Evolutionary conservation across 2,797 vertebrate species (phyloP).

Genomic region (Pogonophryne albipinna): DNA sequence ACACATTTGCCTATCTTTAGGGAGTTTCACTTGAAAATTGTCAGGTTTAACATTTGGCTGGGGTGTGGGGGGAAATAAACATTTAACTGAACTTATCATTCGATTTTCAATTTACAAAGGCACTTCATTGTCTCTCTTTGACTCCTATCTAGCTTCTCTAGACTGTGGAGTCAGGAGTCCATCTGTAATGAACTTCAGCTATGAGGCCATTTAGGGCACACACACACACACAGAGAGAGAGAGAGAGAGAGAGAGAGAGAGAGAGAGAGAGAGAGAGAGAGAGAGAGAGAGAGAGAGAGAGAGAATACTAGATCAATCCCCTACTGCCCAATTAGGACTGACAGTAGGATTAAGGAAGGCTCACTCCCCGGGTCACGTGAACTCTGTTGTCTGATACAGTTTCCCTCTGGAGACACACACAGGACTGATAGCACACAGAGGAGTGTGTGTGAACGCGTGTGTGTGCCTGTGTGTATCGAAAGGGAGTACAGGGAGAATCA

Average conservation of each 20-base stretch:
- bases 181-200: conserved; percentile 51
- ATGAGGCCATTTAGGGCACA: conserved; percentile 34
- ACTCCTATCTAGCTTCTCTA: not conserved
- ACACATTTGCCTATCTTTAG: not conserved
- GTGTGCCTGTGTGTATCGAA: not conserved
- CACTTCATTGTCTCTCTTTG: not conserved
- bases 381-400: conserved; percentile 79
- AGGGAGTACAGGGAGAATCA: conserved; percentile 47
- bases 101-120: not conserved
- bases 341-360: conserved; percentile 82
- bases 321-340: conserved; percentile 82
- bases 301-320: conserved; percentile 76
- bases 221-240: not conserved
- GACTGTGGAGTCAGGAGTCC: conserved; percentile 19
- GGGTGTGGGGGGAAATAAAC: not conserved
- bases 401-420: conserved; percentile 73
- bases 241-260: no score
- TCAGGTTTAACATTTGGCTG: not conserved
- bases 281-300: no score
- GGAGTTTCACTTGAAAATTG: not conserved
- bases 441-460: conserved; percentile 32
- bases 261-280: no score
- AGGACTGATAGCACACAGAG: conserved; percentile 68
- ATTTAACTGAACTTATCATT: not conserved
- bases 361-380: conserved; percentile 81